These are phyloP conservation scores for Drosophila nannoptera DNA, from an alignment of 1,140 invertebrate species.

Conservation along the genomic window DNA sequence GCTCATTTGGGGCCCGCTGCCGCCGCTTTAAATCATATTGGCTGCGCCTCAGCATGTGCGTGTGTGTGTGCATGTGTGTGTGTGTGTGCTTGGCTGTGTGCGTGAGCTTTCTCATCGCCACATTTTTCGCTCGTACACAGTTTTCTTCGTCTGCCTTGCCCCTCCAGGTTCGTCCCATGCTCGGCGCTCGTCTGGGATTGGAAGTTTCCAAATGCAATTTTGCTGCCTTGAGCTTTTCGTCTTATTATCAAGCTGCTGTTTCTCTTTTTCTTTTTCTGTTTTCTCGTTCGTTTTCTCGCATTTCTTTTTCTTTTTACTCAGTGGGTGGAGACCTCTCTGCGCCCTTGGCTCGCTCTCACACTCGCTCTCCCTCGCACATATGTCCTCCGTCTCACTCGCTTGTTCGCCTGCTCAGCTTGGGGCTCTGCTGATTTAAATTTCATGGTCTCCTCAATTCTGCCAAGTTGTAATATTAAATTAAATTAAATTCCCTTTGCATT, in stretches of 20 bases:
- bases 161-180: constrained; percentile 12
- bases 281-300: constrained; percentile 6
- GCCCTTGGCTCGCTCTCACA: constrained; percentile 22
- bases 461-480: constrained; percentile 70
- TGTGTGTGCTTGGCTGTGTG: constrained; percentile 26
- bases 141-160: constrained; percentile 31
- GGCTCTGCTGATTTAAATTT: constrained; percentile 68
- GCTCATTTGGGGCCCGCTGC: constrained; percentile 54
- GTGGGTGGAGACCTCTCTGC: constrained; percentile 59
- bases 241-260: constrained; percentile 48
- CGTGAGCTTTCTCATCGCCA: constrained; percentile 56
- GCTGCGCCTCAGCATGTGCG: constrained; percentile 57
- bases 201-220: constrained; percentile 78
- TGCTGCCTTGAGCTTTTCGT: constrained; percentile 72
- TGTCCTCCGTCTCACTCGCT: not conserved
- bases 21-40: constrained; percentile 74
- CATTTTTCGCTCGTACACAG: constrained; percentile 56
- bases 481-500: constrained; percentile 65
- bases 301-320: constrained; percentile 17
- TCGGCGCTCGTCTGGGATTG: constrained; percentile 69
- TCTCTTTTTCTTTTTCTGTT: constrained; percentile 23
- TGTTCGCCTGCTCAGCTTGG: constrained; percentile 23
- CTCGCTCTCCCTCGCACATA: not conserved
- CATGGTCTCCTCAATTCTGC: constrained; percentile 71
- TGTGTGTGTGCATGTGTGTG: constrained; percentile 8